phyloP scores from a whole-genome alignment of 2,888 invertebrate genomes.

The Pherbina coryleti region DNA sequence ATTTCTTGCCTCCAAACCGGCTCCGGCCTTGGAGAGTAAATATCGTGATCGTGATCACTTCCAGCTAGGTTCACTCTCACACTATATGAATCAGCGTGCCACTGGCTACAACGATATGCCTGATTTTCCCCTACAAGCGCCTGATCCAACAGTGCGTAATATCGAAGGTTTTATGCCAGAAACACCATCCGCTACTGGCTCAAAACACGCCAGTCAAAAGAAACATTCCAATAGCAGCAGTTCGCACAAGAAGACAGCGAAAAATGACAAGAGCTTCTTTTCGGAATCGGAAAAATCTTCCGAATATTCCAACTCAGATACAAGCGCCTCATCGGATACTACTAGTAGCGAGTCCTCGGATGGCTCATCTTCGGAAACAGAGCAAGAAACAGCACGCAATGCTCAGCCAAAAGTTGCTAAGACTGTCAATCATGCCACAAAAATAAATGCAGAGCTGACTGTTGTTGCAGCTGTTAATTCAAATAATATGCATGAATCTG shows the following conservation, averaged over 20 bases:
- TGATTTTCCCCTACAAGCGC: constrained; percentile 81
- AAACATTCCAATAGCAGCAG: constrained; percentile 52
- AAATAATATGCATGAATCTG: constrained; percentile 49
- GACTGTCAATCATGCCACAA: constrained; percentile 37
- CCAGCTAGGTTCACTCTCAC: constrained; percentile 95
- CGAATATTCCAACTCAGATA: constrained; percentile 60
- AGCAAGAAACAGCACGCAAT: constrained; percentile 40
- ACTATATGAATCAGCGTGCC: constrained; percentile 89
- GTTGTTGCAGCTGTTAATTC: constrained; percentile 28
- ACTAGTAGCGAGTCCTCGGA: constrained; percentile 41
- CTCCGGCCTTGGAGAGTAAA: constrained; percentile 88
- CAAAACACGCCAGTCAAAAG: constrained; percentile 44
- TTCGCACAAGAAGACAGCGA: constrained; percentile 29
- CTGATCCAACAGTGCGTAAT: constrained; percentile 83
- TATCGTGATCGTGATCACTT: constrained; percentile 88
- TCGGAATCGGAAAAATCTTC: constrained; percentile 67
- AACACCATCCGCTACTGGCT: constrained; percentile 62
- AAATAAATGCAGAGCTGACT: not conserved
- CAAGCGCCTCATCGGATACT: constrained; percentile 54
- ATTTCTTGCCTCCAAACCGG: constrained; percentile 93
- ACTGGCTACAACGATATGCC: constrained; percentile 92
- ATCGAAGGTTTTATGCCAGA: constrained; percentile 70
- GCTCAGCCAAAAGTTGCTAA: constrained; percentile 1
- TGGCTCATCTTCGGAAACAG: constrained; percentile 47
- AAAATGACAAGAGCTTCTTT: constrained; percentile 76